Conservation (phyloP, 2,113 vertebrate species). For the Lipophrys pholis region DNA sequence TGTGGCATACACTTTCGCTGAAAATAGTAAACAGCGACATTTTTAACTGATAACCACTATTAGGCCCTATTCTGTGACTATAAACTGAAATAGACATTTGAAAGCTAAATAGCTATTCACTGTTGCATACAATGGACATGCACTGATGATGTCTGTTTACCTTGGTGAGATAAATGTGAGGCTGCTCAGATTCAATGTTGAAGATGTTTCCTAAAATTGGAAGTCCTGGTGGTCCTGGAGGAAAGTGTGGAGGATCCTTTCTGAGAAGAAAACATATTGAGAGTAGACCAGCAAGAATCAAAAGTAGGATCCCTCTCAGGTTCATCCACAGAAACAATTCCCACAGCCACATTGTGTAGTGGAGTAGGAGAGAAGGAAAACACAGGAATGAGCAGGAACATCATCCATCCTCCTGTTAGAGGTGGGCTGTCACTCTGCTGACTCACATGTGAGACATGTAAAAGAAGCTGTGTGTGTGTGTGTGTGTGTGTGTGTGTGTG, state of each 20-base stretch:
- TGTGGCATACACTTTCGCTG: background rate
- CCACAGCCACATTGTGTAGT: slow-evolving; percentile 63
- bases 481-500: slow-evolving; percentile 12
- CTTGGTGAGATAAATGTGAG: slow-evolving; percentile 83
- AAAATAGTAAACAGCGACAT: background rate
- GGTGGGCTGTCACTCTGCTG: slow-evolving; percentile 48
- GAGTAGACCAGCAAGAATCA: slow-evolving; percentile 71
- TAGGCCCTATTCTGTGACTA: background rate
- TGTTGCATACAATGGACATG: background rate
- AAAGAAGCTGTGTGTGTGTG: too few species aligned
- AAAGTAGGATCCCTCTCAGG: slow-evolving; percentile 71
- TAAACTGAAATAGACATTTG: background rate
- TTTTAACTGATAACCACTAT: background rate
- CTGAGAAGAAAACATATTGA: slow-evolving; percentile 65
- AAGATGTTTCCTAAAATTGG: slow-evolving; percentile 85
- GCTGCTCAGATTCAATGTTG: slow-evolving; percentile 72
- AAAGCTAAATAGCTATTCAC: background rate
- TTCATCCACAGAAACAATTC: slow-evolving; percentile 59
- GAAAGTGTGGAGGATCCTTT: slow-evolving; percentile 80
- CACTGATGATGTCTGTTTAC: slow-evolving; percentile 57
- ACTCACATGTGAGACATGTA: slow-evolving; percentile 40
- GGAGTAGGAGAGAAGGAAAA: slow-evolving; percentile 1
- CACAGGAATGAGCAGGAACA: background rate
- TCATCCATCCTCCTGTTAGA: slow-evolving; percentile 19
- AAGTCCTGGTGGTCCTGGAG: slow-evolving; percentile 81